Evolutionary conservation across 2,113 vertebrate species (phyloP), one percentile per base, ranked within the genome.

Genomic region (Eulemur rufifrons): DNA sequence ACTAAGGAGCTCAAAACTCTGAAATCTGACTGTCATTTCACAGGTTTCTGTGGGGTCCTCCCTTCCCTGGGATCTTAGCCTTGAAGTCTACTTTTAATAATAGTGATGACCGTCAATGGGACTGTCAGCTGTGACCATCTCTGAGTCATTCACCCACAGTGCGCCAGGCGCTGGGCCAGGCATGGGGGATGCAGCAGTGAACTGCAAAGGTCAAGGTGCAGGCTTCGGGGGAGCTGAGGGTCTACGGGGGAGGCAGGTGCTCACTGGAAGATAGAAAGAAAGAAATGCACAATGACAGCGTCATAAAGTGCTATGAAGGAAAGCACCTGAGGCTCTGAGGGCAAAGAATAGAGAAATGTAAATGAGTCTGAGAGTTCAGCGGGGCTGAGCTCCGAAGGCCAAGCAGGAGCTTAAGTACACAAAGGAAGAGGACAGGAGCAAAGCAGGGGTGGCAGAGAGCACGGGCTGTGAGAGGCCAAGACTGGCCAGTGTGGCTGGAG

Each of bases 291-390:
- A 56, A 50, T 8, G 42, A 74, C 56, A 50, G 21, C 1, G 8
- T n/a, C 47, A 15, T 56, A 13, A 52, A 69, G 34, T 4, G 34
- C 27, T 23, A 2, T 74, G 56, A 76, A 59, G n/a, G 15, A 9
- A 37, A 9, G 59, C 9, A 3, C 18, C 1, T 8, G 13, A 52
- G 37, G 63, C 54, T 20, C 3, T 0, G 0, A 66, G 27, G 32
- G 23, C 52, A 29, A 81, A 71, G 6, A 61, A 52, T 0, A 59
- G 42, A 71, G 34, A 27, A 25, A 25, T 73, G 50, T 66, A 66
- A 27, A 5, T 50, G 39, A 15, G 5, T 39, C 25, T 17, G 7
- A 39, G n/a, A 66, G 71, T 10, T 64, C 59, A 23, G 29, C 27
- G 73, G 74, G 18, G 50, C 8, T 25, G 52, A n/a, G n/a, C n/a